phyloP scores from a whole-genome alignment of 2,888 invertebrate species.

The Prenolepis imparis region DNA sequence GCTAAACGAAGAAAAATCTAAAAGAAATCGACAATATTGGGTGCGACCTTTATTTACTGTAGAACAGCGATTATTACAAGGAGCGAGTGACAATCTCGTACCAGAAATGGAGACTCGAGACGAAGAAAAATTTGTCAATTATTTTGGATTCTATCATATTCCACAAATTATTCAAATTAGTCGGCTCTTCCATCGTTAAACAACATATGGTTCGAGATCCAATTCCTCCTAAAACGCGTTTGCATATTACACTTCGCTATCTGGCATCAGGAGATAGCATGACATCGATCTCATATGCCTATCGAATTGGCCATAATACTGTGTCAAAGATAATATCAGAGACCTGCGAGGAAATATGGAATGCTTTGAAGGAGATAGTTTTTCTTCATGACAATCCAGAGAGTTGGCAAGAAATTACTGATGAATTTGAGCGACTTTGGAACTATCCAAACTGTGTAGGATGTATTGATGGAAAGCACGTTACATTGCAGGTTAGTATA shows the following conservation, averaged over 20 bases:
- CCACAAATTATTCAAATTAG: neutral
- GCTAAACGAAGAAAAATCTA: neutral
- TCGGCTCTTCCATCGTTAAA: neutral
- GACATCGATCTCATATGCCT: slow-evolving; percentile 6
- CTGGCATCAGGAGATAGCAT: slow-evolving; percentile 10
- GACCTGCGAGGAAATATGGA: neutral
- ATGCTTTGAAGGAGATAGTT: neutral
- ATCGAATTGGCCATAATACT: neutral
- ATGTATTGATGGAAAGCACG: slow-evolving; percentile 36
- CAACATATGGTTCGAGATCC: neutral
- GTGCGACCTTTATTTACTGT: neutral
- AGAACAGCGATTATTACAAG: neutral
- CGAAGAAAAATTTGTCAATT: neutral
- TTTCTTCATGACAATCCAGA: slow-evolving; percentile 11
- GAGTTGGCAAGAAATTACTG: slow-evolving; percentile 50
- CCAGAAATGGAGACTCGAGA: slow-evolving; percentile 2
- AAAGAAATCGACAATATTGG: neutral
- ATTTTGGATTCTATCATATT: neutral
- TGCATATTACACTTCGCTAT: neutral
- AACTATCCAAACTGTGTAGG: slow-evolving; percentile 57
- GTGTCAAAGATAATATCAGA: neutral
- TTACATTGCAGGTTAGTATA: neutral
- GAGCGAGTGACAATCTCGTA: neutral
- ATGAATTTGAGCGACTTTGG: slow-evolving; percentile 49
- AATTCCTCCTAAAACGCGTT: neutral